These are phyloP conservation scores for Hydractinia symbiolongicarpus DNA, from an alignment of 30 jellyfish, hydroid and myxozoan species.

Conservation along the genomic window DNA sequence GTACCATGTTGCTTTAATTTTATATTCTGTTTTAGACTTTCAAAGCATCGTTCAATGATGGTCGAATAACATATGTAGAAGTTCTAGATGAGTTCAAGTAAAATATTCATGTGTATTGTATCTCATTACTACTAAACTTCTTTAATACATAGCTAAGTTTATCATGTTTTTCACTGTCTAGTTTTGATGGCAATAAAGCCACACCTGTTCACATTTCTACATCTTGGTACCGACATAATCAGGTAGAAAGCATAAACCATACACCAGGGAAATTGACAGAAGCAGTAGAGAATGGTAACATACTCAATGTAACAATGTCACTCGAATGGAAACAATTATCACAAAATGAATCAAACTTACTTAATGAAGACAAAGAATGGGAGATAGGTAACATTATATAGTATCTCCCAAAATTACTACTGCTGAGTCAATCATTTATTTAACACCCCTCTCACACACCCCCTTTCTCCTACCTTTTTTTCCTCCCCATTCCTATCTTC, in stretches of 20 bases:
- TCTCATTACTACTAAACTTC: too few species aligned
- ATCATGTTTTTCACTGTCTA: neutral
- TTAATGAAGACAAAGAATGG: neutral
- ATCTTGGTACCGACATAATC: neutral
- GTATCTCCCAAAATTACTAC: too few species aligned
- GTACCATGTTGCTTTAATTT: too few species aligned
- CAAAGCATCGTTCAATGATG: too few species aligned
- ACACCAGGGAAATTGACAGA: conserved; percentile 5
- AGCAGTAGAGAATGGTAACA: conserved; percentile 3
- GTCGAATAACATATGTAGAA: too few species aligned
- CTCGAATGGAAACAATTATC: neutral
- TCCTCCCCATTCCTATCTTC: too few species aligned
- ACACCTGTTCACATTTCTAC: conserved; percentile 4
- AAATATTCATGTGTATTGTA: too few species aligned
- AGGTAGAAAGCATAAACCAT: neutral
- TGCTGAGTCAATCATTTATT: too few species aligned
- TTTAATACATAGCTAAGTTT: neutral
- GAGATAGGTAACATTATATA: neutral
- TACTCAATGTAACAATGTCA: neutral
- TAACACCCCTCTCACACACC: too few species aligned
- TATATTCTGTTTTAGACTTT: too few species aligned
- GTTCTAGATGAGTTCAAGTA: too few species aligned
- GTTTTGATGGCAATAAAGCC: neutral
- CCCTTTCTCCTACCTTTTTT: too few species aligned
- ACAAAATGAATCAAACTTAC: neutral